These are phyloP conservation scores for Lycopodina hypogea DNA, from an alignment of 37 sponge, comb jelly and placozoan species.

Conservation along the genomic window DNA sequence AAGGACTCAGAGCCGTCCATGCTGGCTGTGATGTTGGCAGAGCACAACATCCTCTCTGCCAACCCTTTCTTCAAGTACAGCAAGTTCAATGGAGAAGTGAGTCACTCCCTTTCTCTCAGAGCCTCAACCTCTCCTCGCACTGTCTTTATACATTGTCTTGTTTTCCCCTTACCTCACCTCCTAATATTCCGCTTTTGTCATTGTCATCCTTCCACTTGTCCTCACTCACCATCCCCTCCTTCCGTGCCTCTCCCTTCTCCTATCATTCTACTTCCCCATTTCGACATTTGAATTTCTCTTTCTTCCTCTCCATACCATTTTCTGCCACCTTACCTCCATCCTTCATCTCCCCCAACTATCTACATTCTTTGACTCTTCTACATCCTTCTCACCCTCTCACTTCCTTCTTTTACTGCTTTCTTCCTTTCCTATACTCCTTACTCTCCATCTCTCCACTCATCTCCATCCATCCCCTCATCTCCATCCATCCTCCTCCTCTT, in stretches of 20 bases:
- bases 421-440: not conserved
- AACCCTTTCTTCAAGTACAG: conserved; percentile 76
- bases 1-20: conserved; percentile 38
- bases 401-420: not conserved
- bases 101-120: not conserved
- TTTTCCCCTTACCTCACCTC: no score
- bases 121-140: no score
- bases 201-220: no score
- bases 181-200: no score
- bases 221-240: no score
- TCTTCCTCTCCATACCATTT: not conserved
- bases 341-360: not conserved
- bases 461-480: not conserved
- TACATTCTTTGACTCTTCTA: not conserved
- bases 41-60: conserved; percentile 36
- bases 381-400: not conserved
- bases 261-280: not conserved
- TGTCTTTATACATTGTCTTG: no score
- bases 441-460: not conserved
- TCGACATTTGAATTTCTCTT: not conserved
- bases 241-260: not conserved
- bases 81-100: conserved; percentile 75
- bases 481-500: not conserved
- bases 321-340: not conserved
- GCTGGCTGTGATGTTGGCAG: conserved; percentile 46